These are phyloP conservation scores for Acipenser transmontanus DNA, from an alignment of 2,797 vertebrate genomes.

Conservation along the genomic window DNA sequence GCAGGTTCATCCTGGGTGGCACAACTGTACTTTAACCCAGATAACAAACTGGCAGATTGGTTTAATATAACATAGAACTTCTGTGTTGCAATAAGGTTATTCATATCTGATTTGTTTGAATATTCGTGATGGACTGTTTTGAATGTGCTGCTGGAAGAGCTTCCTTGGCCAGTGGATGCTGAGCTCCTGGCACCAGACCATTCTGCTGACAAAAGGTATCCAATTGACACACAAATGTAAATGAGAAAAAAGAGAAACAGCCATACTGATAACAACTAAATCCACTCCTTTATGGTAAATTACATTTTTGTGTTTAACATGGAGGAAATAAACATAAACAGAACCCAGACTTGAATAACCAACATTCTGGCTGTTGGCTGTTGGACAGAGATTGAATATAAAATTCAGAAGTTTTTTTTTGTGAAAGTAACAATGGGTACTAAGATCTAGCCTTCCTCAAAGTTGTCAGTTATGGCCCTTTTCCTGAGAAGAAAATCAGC, in stretches of 20 bases:
- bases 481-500: no score
- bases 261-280: no score
- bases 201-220: constrained; percentile 22
- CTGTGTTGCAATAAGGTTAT: constrained; percentile 49
- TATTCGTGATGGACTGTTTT: constrained; percentile 19
- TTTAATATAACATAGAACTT: constrained; percentile 19
- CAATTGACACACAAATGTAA: constrained; percentile 41
- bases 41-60: constrained; percentile 26
- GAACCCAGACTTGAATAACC: neutral
- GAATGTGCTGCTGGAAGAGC: constrained; percentile 24
- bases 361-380: no score
- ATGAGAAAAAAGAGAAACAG: constrained; percentile 18
- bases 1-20: constrained; percentile 40
- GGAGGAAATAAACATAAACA: constrained; percentile 3
- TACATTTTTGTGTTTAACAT: no score
- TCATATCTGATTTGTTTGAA: constrained; percentile 51
- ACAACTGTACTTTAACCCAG: constrained; percentile 49
- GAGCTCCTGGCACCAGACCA: constrained; percentile 17
- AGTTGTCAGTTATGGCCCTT: neutral
- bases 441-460: no score
- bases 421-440: no score
- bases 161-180: constrained; percentile 41
- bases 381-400: no score
- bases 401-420: neutral
- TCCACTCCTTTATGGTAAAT: no score